A percentile compares a stretch with the other conserved stretches of the same genome.
These are phyloP conservation scores for Bruchidius siliquastri DNA, from an alignment of 2,888 invertebrate genomes.

Conservation along the genomic window DNA sequence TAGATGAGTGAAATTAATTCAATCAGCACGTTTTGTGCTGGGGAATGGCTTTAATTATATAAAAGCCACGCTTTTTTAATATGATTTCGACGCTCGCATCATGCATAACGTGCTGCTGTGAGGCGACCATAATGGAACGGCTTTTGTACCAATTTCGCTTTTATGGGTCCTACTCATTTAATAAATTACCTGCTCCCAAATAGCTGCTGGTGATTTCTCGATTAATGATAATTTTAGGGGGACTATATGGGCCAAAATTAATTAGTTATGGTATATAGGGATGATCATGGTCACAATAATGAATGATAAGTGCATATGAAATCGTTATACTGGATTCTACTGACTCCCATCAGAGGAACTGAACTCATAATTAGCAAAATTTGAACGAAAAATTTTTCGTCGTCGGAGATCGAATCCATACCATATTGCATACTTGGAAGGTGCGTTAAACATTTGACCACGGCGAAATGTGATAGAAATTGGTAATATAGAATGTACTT, in stretches of 20 bases:
- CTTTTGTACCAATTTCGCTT: not conserved
- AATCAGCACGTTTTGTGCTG: slow-evolving; percentile 14
- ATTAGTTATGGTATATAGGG: not conserved
- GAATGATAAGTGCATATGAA: too few relatives aligned
- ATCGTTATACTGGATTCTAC: too few relatives aligned
- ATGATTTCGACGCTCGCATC: not conserved
- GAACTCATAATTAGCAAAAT: too few relatives aligned
- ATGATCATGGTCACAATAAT: not conserved
- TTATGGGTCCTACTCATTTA: not conserved
- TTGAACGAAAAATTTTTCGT: too few relatives aligned
- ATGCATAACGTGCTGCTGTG: not conserved
- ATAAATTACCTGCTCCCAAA: not conserved
- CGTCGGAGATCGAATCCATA: too few relatives aligned
- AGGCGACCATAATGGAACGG: not conserved
- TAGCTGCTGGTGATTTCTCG: not conserved
- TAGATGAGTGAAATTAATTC: slow-evolving; percentile 18
- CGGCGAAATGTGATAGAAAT: too few relatives aligned
- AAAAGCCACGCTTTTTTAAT: slow-evolving; percentile 11
- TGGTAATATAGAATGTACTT: too few relatives aligned
- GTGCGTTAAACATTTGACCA: too few relatives aligned
- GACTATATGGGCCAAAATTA: not conserved
- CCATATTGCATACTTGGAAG: too few relatives aligned
- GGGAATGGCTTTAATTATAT: slow-evolving; percentile 15
- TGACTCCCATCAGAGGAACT: too few relatives aligned
- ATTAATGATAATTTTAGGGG: not conserved